These are phyloP conservation scores for Petrocephalus schoutedeni DNA, from an alignment of 2,797 vertebrate species.

Conservation along the genomic window DNA sequence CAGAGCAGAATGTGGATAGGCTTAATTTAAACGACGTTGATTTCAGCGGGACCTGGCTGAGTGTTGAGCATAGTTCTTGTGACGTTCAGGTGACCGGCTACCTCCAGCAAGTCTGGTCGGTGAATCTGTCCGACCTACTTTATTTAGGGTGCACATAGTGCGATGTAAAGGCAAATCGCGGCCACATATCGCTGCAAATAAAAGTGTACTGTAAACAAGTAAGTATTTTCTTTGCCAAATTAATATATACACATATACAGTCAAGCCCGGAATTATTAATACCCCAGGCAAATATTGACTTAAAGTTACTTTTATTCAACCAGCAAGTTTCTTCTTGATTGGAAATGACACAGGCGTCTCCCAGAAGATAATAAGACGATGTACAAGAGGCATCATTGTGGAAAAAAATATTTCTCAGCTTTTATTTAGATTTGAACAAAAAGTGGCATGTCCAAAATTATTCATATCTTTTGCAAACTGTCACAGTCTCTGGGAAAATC, in stretches of 20 bases:
- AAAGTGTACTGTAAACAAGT: not conserved
- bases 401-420: too few relatives aligned
- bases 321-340: too few relatives aligned
- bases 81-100: not conserved
- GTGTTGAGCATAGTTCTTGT: not conserved
- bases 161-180: not conserved
- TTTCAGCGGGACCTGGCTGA: not conserved
- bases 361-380: too few relatives aligned
- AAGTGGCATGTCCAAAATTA: too few relatives aligned
- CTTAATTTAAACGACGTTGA: not conserved
- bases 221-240: not conserved
- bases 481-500: too few relatives aligned
- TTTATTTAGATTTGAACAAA: too few relatives aligned
- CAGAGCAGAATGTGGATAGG: not conserved
- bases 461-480: too few relatives aligned
- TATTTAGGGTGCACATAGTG: not conserved
- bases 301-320: too few relatives aligned
- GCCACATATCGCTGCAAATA: not conserved
- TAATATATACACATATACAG: not conserved
- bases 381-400: too few relatives aligned
- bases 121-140: not conserved
- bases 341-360: too few relatives aligned
- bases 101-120: not conserved
- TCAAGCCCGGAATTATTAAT: too few relatives aligned
- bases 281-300: too few relatives aligned